Percentiles rank a stretch among this genome's conserved stretches.
These are phyloP conservation scores for Hydropsyche betteni DNA, from an alignment of 2,888 invertebrate species.

Conservation along the genomic window DNA sequence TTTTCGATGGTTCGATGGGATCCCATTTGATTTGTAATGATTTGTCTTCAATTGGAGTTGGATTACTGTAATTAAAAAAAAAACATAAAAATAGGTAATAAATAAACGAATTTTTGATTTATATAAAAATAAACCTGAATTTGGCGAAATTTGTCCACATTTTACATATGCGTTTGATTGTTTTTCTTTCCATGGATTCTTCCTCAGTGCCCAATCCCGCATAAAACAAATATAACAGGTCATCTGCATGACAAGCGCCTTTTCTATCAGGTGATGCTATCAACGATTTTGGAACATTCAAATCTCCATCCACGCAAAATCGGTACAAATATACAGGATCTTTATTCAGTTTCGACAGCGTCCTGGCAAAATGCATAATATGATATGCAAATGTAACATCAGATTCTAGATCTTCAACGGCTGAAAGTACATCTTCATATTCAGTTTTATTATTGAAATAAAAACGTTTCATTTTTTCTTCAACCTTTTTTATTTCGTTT, in stretches of 20 bases:
- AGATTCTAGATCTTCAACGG: constrained; percentile 53
- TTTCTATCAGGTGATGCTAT: background rate
- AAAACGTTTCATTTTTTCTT: constrained; percentile 57
- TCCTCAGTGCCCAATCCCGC: background rate
- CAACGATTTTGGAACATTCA: constrained; percentile 57
- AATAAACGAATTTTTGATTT: background rate
- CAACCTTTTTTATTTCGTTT: constrained; percentile 55
- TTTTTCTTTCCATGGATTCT: constrained; percentile 28
- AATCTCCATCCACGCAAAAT: constrained; percentile 57
- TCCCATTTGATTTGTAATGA: constrained; percentile 57
- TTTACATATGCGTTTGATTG: constrained; percentile 53
- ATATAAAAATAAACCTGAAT: constrained; percentile 43
- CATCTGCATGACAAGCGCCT: constrained; percentile 64
- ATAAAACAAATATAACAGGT: constrained; percentile 62
- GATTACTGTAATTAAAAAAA: constrained; percentile 55
- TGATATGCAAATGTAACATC: constrained; percentile 57
- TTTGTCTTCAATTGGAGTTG: constrained; percentile 55
- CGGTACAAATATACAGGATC: constrained; percentile 56
- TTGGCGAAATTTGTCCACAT: constrained; percentile 52
- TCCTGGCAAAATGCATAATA: constrained; percentile 56
- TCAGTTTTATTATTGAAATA: constrained; percentile 59
- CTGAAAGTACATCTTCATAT: constrained; percentile 53
- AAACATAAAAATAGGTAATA: background rate
- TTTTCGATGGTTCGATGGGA: constrained; percentile 51
- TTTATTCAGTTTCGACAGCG: constrained; percentile 52